Percentiles rank a stretch among this genome's conserved stretches.
These are phyloP conservation scores for Grammomys surdaster DNA, from an alignment of 2,113 vertebrate species.

Conservation along the genomic window DNA sequence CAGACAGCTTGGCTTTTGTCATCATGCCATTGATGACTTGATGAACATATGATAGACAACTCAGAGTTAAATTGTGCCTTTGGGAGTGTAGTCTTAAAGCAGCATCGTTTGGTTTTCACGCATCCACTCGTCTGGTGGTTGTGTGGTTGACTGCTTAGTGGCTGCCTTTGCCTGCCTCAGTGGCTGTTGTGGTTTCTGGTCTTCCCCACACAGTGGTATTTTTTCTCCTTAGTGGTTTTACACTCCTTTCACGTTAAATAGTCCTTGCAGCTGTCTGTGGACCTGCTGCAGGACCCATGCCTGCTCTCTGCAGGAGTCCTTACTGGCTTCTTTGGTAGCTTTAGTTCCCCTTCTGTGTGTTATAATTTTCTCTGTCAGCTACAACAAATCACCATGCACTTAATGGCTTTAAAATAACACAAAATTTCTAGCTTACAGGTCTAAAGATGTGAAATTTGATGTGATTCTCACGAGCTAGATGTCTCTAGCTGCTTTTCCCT, in stretches of 20 bases:
- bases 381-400: background rate
- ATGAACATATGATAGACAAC: background rate
- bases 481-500: background rate
- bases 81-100: background rate
- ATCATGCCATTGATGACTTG: conserved; percentile 9
- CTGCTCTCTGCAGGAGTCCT: background rate
- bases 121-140: background rate
- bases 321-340: background rate
- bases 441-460: background rate
- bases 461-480: background rate
- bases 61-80: conserved; percentile 43
- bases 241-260: background rate
- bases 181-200: conserved; percentile 71
- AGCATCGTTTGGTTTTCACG: conserved; percentile 1
- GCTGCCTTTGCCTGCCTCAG: background rate
- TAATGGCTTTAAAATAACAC: background rate
- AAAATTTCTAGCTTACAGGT: background rate
- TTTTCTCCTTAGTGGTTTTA: conserved; percentile 49
- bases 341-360: background rate
- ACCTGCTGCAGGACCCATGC: background rate
- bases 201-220: background rate
- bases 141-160: conserved; percentile 42
- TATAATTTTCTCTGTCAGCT: background rate
- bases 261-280: background rate
- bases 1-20: background rate